Evolutionary conservation across 2,797 vertebrate species (phyloP).

Genomic region (Erpetoichthys calabaricus): DNA sequence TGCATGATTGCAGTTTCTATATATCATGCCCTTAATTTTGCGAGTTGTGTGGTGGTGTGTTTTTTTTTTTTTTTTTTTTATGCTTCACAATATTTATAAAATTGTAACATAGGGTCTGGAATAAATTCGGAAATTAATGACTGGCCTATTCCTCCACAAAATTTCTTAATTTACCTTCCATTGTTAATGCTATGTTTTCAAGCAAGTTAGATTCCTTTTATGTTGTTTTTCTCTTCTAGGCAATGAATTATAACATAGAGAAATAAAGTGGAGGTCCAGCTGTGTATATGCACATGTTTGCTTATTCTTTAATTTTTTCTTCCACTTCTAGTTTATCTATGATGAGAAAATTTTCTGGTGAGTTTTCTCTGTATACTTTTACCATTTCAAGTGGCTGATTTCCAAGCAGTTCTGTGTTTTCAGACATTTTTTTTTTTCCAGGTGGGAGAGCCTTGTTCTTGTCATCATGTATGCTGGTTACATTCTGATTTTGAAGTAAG

Average conservation of each 20-base stretch:
- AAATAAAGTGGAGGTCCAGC: no score
- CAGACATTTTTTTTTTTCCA: slow-evolving; percentile 14
- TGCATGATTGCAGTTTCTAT: no score
- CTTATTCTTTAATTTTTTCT: no score
- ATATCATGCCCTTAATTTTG: no score
- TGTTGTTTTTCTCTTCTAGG: slow-evolving; percentile 23
- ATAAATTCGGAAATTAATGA: background rate
- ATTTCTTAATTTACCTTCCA: background rate
- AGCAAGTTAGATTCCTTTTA: background rate
- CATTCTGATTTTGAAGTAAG: slow-evolving; percentile 68
- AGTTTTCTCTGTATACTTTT: slow-evolving; percentile 24
- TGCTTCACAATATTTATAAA: no score
- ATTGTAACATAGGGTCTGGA: background rate
- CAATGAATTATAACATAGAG: no score
- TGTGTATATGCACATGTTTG: no score
- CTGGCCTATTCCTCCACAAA: background rate
- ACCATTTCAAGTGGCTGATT: background rate
- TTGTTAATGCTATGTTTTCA: background rate
- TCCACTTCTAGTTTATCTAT: slow-evolving; percentile 48
- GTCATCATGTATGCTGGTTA: slow-evolving; percentile 56
- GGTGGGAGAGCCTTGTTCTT: slow-evolving; percentile 64
- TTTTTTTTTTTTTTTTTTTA: no score
- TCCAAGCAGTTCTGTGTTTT: background rate
- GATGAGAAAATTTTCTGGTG: slow-evolving; percentile 63
- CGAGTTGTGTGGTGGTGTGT: no score